Conservation (phyloP, 2,888 invertebrate genomes). For the Pseudeuparius sepicola region DNA sequence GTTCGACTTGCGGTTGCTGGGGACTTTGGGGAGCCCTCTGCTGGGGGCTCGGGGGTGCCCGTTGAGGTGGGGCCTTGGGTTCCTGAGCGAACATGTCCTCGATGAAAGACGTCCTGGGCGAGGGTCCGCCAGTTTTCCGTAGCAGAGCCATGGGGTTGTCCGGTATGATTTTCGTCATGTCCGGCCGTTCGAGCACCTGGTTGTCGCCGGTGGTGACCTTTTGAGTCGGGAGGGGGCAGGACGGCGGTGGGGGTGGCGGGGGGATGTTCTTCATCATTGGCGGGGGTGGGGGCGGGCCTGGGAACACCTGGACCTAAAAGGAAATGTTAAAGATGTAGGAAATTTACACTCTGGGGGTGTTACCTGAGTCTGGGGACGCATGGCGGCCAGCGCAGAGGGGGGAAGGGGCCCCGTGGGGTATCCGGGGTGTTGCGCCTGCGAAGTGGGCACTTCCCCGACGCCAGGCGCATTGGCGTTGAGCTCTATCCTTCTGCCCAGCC, state of each 20-base stretch:
- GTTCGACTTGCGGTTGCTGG: conserved; percentile 12
- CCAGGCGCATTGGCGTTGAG: conserved; percentile 64
- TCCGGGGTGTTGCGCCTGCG: conserved; percentile 26
- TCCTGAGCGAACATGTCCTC: conserved; percentile 29
- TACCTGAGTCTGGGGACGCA: conserved; percentile 52
- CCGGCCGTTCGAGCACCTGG: conserved; percentile 51
- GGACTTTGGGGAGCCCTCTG: conserved; percentile 18
- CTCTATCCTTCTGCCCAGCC: conserved; percentile 73
- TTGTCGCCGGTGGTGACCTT: conserved; percentile 40
- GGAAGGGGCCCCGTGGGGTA: conserved; percentile 43
- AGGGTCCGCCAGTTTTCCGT: conserved; percentile 57
- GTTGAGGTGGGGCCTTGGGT: conserved; percentile 16
- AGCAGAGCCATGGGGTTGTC: conserved; percentile 61
- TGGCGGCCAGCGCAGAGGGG: conserved; percentile 51
- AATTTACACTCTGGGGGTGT: background rate
- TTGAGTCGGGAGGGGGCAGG: conserved; percentile 45
- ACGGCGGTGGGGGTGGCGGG: conserved; percentile 45
- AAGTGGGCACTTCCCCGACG: conserved; percentile 41
- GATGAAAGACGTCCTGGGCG: conserved; percentile 29
- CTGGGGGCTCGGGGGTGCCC: conserved; percentile 18
- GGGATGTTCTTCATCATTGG: conserved; percentile 45
- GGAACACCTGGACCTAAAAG: conserved; percentile 44
- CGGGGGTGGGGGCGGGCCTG: conserved; percentile 34
- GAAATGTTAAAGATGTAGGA: conserved; percentile 1
- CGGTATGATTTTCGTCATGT: conserved; percentile 58